phyloP scores from a whole-genome alignment of 2,113 vertebrate genomes.

The Paradoxurus hermaphroditus region DNA sequence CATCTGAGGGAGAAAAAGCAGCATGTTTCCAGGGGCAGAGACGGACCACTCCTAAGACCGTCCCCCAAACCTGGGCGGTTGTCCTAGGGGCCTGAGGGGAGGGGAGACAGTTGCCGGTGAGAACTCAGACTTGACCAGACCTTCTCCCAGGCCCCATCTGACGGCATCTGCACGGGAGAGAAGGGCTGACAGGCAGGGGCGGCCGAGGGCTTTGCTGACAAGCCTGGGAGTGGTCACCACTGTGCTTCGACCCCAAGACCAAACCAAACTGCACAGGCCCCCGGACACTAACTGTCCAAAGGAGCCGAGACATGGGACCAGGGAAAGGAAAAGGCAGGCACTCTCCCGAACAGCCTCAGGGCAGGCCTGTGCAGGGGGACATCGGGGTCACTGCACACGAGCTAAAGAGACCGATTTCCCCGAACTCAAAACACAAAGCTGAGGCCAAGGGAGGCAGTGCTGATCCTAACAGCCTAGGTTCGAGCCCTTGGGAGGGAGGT shows the following conservation, averaged over 20 bases:
- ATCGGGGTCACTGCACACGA: not conserved
- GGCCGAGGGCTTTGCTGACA: fast-evolving
- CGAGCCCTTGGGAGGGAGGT: not conserved
- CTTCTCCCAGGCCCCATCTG: not conserved
- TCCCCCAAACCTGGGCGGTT: fast-evolving
- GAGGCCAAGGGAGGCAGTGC: not conserved
- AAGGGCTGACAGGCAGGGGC: not conserved
- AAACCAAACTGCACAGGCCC: not conserved
- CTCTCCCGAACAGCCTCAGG: too few relatives aligned
- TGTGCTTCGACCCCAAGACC: not conserved
- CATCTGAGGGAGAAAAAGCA: conserved; percentile 85
- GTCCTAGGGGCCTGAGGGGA: not conserved
- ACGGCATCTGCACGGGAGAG: fast-evolving
- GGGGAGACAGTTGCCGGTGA: not conserved
- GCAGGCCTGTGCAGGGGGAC: not conserved
- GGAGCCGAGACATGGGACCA: not conserved
- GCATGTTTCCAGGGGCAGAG: not conserved
- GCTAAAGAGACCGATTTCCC: not conserved
- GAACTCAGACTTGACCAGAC: not conserved
- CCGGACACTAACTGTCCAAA: not conserved
- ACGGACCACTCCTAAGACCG: not conserved
- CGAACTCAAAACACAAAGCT: not conserved
- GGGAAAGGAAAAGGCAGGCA: not conserved
- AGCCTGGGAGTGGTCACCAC: fast-evolving
- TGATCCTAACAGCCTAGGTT: not conserved